phyloP scores from a whole-genome alignment of 2,888 invertebrate genomes.

The Acleris laterana region DNA sequence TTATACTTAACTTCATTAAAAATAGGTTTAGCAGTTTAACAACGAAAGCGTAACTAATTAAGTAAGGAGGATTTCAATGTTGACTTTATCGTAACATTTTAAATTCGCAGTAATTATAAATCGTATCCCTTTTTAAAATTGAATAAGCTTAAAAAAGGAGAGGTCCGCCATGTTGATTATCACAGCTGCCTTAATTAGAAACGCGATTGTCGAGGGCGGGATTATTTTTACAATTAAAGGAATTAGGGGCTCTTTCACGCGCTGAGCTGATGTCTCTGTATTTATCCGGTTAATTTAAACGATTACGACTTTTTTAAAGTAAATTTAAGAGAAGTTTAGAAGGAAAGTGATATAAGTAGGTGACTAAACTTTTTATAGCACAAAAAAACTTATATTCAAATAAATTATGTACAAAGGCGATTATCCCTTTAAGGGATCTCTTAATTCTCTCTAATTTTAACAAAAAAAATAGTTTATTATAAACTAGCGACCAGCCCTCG shows the following conservation, averaged over 20 bases:
- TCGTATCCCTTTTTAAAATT: conserved; percentile 35
- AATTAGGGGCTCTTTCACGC: conserved; percentile 46
- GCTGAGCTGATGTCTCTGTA: conserved; percentile 39
- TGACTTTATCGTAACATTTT: not conserved
- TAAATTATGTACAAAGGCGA: not conserved
- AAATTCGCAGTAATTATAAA: not conserved
- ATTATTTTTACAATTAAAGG: conserved; percentile 49
- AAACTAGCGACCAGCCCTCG: no score
- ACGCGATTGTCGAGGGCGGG: conserved; percentile 45
- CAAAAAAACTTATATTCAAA: not conserved
- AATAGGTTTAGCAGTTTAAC: no score
- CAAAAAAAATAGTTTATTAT: no score
- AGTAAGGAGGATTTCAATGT: not conserved
- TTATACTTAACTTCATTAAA: no score
- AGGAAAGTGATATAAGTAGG: no score
- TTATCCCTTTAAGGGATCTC: not conserved
- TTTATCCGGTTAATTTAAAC: conserved; percentile 33
- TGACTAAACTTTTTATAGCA: no score
- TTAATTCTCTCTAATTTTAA: no score
- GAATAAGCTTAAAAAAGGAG: conserved; percentile 40
- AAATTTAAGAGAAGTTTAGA: conserved; percentile 11
- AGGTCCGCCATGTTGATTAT: conserved; percentile 42
- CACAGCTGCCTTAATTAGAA: conserved; percentile 41
- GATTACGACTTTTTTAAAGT: conserved; percentile 7
- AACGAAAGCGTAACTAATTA: no score